phyloP scores from a whole-genome alignment of 2,113 vertebrate species.

The Rhineura floridana region DNA sequence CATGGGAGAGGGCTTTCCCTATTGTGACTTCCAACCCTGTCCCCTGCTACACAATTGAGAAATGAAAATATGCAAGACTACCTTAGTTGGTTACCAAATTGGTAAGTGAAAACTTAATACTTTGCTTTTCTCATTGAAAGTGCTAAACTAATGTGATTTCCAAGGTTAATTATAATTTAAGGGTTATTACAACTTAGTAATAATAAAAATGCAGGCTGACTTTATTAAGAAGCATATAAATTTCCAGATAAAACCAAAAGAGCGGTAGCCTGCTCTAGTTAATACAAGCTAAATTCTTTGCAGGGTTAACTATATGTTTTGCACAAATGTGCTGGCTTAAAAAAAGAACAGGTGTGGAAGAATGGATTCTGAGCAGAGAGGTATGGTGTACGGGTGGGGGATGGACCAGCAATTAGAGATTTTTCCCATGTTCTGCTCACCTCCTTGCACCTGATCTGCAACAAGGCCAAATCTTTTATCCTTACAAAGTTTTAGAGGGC shows the following conservation, averaged over 20 bases:
- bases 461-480: not conserved
- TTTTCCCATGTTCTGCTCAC: not conserved
- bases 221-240: slow-evolving; percentile 20
- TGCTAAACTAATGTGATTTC: slow-evolving; percentile 19
- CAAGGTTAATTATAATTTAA: slow-evolving; percentile 26
- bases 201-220: slow-evolving; percentile 27
- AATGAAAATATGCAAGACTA: not conserved
- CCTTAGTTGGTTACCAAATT: not conserved
- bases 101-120: not conserved
- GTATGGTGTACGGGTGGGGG: not conserved
- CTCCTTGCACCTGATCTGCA: not conserved
- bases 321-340: not conserved
- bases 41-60: not conserved
- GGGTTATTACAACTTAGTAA: slow-evolving; percentile 28
- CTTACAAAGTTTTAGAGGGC: not conserved
- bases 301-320: not conserved
- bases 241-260: slow-evolving; percentile 16
- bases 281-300: not conserved
- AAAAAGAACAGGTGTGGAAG: not conserved
- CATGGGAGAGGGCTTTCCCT: not conserved
- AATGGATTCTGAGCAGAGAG: not conserved
- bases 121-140: slow-evolving; percentile 33
- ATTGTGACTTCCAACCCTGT: not conserved
- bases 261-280: not conserved
- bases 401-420: no score